Conservation (phyloP, 2,797 vertebrate species). For the Mormyrus proboscirostris region DNA sequence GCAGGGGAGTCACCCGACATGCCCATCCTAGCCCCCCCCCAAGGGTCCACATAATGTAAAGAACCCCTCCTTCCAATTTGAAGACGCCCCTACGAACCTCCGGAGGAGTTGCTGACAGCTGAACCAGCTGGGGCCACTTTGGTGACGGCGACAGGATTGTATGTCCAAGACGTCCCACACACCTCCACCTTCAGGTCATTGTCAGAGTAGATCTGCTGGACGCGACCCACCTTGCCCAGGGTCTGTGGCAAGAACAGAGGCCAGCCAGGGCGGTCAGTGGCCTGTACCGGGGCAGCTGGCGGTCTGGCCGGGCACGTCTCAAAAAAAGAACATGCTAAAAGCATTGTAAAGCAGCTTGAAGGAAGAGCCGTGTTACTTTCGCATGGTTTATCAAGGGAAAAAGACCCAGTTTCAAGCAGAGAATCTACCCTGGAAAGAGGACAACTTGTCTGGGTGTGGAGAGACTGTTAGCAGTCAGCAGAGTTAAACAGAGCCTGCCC, state of each 20-base stretch:
- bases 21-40: not conserved
- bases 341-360: not conserved
- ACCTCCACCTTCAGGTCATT: constrained; percentile 98
- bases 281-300: not conserved
- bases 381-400: not conserved
- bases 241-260: constrained; percentile 61
- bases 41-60: not conserved
- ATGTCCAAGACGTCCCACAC: constrained; percentile 97
- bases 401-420: not conserved
- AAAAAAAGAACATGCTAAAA: not conserved
- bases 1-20: not conserved
- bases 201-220: constrained; percentile 99
- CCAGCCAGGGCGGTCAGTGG: not conserved
- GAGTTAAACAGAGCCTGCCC: not conserved
- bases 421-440: not conserved
- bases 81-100: constrained; percentile 64
- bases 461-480: not conserved
- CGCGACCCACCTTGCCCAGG: constrained; percentile 94
- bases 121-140: constrained; percentile 95
- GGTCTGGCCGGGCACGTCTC: not conserved
- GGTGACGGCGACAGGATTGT: constrained; percentile 95
- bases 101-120: constrained; percentile 93
- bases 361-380: not conserved
- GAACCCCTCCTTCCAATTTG: not conserved
- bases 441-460: not conserved